These are phyloP conservation scores for Cyrtonyx montezumae DNA, from an alignment of 2,113 vertebrate species.

Conservation along the genomic window DNA sequence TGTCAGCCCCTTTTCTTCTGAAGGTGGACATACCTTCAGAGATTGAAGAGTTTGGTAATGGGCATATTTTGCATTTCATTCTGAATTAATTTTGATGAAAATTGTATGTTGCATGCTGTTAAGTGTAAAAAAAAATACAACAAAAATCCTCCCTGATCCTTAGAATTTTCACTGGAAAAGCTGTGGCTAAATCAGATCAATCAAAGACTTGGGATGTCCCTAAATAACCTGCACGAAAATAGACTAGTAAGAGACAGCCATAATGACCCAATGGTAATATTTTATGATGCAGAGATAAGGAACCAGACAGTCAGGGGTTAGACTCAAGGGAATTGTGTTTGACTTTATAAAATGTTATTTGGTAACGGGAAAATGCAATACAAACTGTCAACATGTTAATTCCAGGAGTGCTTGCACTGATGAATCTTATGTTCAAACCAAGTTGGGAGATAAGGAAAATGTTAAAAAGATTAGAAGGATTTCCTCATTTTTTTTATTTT, in stretches of 20 bases:
- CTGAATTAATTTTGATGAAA: conserved; percentile 47
- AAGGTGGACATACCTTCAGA: neutral
- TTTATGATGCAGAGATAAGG: neutral
- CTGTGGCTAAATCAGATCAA: neutral
- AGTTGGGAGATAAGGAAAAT: neutral
- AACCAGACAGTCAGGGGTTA: neutral
- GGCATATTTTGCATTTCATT: conserved; percentile 9
- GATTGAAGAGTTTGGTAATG: neutral
- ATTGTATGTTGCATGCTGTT: neutral
- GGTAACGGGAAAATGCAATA: neutral
- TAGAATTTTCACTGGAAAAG: conserved; percentile 8
- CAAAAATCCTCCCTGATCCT: neutral
- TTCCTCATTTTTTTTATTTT: neutral
- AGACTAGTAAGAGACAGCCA: neutral
- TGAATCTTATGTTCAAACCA: neutral
- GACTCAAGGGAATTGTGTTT: neutral
- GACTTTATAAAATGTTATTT: neutral
- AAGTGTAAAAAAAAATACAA: neutral
- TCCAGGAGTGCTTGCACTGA: neutral
- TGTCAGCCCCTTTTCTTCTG: neutral
- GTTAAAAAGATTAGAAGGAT: neutral
- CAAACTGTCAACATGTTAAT: neutral
- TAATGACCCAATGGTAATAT: conserved; percentile 36
- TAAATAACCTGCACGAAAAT: conserved; percentile 43
- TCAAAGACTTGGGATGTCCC: conserved; percentile 24